Evolutionary conservation across 1,140 invertebrate species (phyloP).

Genomic region (Spodoptera frugiperda): DNA sequence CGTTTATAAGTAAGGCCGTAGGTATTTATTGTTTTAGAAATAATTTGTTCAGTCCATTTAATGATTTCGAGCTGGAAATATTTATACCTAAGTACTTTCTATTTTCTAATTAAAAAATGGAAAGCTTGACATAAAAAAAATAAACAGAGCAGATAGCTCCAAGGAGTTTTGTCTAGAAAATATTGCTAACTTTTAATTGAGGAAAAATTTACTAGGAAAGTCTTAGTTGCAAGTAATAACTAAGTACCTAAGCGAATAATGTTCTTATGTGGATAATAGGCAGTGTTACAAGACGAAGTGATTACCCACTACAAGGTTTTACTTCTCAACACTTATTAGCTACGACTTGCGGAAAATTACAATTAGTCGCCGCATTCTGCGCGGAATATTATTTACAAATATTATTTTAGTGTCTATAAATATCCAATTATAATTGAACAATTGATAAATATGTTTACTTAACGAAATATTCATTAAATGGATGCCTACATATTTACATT

Average conservation of each 20-base stretch:
- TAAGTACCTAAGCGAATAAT: not conserved
- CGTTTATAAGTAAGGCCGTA: too few species aligned
- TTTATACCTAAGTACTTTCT: too few species aligned
- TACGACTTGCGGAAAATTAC: constrained; percentile 19
- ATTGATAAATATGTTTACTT: too few species aligned
- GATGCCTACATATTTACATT: too few species aligned
- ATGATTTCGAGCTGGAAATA: too few species aligned
- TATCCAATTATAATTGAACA: too few species aligned
- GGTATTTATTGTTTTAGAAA: too few species aligned
- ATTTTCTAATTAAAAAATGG: too few species aligned
- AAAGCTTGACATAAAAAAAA: not conserved
- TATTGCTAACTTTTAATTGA: not conserved
- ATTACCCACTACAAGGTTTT: constrained; percentile 25
- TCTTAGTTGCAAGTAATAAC: not conserved
- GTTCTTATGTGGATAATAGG: not conserved
- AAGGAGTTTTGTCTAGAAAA: not conserved
- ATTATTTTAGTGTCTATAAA: too few species aligned
- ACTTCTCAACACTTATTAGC: not conserved
- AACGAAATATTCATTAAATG: too few species aligned
- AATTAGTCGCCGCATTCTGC: not conserved
- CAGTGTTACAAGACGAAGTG: not conserved
- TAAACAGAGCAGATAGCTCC: not conserved
- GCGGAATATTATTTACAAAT: not conserved
- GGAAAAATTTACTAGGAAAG: not conserved
- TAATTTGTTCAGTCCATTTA: too few species aligned